These are phyloP conservation scores for Celastrina argiolus DNA, from an alignment of 2,888 invertebrate genomes.

Conservation along the genomic window DNA sequence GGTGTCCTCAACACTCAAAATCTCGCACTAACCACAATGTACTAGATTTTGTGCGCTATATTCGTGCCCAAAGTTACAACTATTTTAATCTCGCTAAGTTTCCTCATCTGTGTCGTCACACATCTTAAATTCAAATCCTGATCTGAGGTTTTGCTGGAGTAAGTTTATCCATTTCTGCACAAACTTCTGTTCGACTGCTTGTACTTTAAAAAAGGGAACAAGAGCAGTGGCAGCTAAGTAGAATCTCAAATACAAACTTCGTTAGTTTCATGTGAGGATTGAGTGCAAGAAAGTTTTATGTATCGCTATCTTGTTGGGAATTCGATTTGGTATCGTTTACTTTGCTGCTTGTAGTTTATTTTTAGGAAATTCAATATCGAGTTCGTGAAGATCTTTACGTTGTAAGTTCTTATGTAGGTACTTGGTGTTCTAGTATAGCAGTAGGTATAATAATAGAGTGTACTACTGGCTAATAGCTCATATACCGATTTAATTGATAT, in stretches of 20 bases:
- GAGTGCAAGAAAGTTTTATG: conserved; percentile 20
- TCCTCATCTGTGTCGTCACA: conserved; percentile 5
- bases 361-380: neutral
- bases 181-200: conserved; percentile 1
- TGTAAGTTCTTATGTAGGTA: neutral
- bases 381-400: neutral
- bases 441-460: too few species aligned
- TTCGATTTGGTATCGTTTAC: conserved; percentile 19
- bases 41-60: neutral
- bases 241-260: conserved; percentile 22
- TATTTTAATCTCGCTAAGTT: neutral
- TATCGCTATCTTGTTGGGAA: conserved; percentile 19
- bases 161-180: conserved; percentile 4
- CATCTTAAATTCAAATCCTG: conserved; percentile 11
- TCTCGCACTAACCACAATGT: too few species aligned
- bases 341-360: conserved; percentile 8
- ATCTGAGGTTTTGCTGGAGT: neutral
- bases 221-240: conserved; percentile 4
- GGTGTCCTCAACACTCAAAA: too few species aligned
- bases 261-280: conserved; percentile 20
- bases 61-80: neutral
- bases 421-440: too few species aligned
- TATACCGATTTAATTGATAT: too few species aligned
- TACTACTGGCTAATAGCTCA: too few species aligned
- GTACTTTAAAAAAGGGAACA: conserved; percentile 14